These are phyloP conservation scores for Osmerus eperlanus DNA, from an alignment of 2,113 vertebrate species.

Conservation along the genomic window DNA sequence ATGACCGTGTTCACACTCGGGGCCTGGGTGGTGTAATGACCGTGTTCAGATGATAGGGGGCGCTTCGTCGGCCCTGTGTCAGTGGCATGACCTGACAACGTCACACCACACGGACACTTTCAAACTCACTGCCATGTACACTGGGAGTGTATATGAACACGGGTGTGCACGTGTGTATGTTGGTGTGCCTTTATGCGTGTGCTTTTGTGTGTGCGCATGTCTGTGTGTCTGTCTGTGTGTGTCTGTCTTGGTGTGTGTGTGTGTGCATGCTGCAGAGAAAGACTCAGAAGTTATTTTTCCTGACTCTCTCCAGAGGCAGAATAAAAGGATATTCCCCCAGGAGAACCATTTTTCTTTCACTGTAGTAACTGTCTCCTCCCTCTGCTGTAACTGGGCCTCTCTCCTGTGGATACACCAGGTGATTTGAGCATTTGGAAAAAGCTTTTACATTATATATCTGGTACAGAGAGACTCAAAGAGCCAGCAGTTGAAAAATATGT, in stretches of 20 bases:
- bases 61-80: too few relatives aligned
- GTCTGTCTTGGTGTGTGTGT: constrained; percentile 11
- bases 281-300: constrained; percentile 54
- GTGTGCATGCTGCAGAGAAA: constrained; percentile 19
- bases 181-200: constrained; percentile 18
- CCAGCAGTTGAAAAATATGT: not conserved
- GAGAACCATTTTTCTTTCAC: constrained; percentile 30
- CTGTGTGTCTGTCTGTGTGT: constrained; percentile 30
- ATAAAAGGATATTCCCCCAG: constrained; percentile 61
- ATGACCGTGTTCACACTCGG: too few relatives aligned
- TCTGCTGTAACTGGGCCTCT: not conserved
- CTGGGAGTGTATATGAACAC: not conserved
- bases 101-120: too few relatives aligned
- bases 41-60: too few relatives aligned
- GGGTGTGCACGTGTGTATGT: not conserved
- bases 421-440: constrained; percentile 29
- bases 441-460: not conserved
- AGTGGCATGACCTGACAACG: too few relatives aligned
- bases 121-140: too few relatives aligned
- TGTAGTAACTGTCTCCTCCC: constrained; percentile 21
- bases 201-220: constrained; percentile 26
- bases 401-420: constrained; percentile 14
- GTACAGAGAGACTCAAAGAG: constrained; percentile 22
- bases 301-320: constrained; percentile 10
- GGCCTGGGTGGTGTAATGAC: too few relatives aligned